Conservation (phyloP, 2,888 invertebrate genomes). For the Hydriomena furcata region DNA sequence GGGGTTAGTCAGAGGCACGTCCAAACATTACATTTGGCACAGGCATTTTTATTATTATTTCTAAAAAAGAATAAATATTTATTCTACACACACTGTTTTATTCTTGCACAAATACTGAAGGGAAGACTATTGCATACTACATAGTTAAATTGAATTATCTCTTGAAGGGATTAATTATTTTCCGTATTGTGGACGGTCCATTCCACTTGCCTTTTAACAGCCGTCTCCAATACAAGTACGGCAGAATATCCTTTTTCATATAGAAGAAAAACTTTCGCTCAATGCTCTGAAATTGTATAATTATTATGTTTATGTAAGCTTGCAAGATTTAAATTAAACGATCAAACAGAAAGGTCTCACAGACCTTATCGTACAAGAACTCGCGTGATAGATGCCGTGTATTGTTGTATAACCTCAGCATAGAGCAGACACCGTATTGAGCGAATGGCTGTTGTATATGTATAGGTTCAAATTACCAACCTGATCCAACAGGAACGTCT, state of each 20-base stretch:
- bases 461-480: too few relatives aligned
- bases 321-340: not conserved
- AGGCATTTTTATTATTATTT: not conserved
- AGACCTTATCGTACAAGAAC: not conserved
- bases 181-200: slow-evolving; percentile 86
- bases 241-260: slow-evolving; percentile 92
- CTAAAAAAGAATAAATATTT: slow-evolving; percentile 7
- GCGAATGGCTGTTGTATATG: too few relatives aligned
- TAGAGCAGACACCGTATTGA: too few relatives aligned
- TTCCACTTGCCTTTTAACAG: slow-evolving; percentile 92
- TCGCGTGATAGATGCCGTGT: too few relatives aligned
- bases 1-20: too few relatives aligned
- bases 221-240: slow-evolving; percentile 93
- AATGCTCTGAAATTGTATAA: slow-evolving; percentile 78
- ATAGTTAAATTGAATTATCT: slow-evolving; percentile 10
- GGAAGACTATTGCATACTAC: too few relatives aligned
- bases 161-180: slow-evolving; percentile 55
- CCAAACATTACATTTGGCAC: not conserved
- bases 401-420: too few relatives aligned
- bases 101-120: not conserved
- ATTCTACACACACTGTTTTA: not conserved
- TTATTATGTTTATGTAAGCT: too few relatives aligned
- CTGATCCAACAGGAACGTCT: slow-evolving; percentile 96
- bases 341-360: not conserved
- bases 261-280: slow-evolving; percentile 86